Percentiles rank a stretch among this genome's conserved stretches.
Conservation (phyloP, 1,140 invertebrate genomes). For the Oryctes rhinoceros region DNA sequence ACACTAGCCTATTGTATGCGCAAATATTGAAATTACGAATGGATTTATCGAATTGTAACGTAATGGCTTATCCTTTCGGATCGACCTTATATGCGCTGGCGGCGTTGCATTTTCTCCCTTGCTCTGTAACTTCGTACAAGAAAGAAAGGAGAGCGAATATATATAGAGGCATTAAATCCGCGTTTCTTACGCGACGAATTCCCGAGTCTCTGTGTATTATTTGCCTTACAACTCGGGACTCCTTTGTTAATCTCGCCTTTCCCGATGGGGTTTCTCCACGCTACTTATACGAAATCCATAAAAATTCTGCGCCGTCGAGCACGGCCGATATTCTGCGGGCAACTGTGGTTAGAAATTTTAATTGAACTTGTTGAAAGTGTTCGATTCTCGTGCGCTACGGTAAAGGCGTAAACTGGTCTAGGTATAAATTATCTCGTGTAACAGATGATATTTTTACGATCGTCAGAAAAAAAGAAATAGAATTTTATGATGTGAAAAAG, state of each 20-base stretch:
- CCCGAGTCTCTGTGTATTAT: not conserved
- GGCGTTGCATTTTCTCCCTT: not conserved
- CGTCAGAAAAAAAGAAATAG: no score
- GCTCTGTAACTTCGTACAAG: no score
- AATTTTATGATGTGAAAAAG: no score
- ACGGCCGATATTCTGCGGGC: not conserved
- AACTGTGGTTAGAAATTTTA: not conserved
- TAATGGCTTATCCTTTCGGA: slow-evolving; percentile 17
- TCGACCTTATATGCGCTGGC: not conserved
- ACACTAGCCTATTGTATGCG: slow-evolving; percentile 10
- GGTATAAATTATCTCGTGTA: no score
- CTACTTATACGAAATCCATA: not conserved
- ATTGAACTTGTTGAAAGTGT: slow-evolving; percentile 6
- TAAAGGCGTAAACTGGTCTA: no score
- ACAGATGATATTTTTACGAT: no score
- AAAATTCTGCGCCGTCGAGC: not conserved
- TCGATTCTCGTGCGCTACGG: not conserved
- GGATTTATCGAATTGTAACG: slow-evolving; percentile 29
- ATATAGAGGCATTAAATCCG: not conserved
- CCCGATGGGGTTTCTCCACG: not conserved
- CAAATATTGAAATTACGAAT: slow-evolving; percentile 38
- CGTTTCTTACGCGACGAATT: not conserved
- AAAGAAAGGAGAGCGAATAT: not conserved
- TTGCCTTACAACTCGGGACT: not conserved
- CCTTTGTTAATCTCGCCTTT: slow-evolving; percentile 4